Conservation (phyloP, 2,113 vertebrate species). For the Zosterops hypoxanthus region DNA sequence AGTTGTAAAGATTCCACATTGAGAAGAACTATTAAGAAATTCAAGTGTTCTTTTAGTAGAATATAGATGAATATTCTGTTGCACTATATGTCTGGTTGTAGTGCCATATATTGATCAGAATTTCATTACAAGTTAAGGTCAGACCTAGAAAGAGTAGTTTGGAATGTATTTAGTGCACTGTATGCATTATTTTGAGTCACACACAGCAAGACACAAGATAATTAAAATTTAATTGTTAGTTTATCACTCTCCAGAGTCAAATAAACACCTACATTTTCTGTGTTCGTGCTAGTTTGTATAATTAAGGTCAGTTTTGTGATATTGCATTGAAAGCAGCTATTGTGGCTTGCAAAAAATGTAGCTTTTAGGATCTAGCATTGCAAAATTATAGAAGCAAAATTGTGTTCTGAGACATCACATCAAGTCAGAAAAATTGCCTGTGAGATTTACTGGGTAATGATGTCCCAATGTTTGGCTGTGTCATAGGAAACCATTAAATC, state of each 20-base stretch:
- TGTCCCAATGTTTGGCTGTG: background rate
- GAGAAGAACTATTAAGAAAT: background rate
- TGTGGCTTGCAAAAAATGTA: constrained; percentile 4
- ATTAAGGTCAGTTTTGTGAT: background rate
- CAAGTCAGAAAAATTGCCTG: constrained; percentile 22
- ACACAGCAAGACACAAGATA: background rate
- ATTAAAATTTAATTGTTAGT: constrained; percentile 2
- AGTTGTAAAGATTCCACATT: background rate
- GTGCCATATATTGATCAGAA: background rate
- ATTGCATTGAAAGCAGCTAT: background rate
- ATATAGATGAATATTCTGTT: background rate
- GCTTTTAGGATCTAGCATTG: background rate
- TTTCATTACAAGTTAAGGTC: constrained; percentile 4
- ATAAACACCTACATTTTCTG: background rate
- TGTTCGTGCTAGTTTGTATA: background rate
- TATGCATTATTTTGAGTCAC: background rate
- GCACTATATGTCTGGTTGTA: background rate
- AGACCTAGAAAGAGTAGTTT: background rate
- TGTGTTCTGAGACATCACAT: background rate
- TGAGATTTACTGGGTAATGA: constrained; percentile 4
- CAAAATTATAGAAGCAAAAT: background rate
- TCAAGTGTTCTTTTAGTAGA: background rate
- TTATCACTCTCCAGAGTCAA: constrained; percentile 20
- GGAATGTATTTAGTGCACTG: background rate
- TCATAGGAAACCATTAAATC: constrained; percentile 33